Evolutionary conservation across 2,797 vertebrate genomes (phyloP).

Genomic region (Pseudomugil gertrudae): DNA sequence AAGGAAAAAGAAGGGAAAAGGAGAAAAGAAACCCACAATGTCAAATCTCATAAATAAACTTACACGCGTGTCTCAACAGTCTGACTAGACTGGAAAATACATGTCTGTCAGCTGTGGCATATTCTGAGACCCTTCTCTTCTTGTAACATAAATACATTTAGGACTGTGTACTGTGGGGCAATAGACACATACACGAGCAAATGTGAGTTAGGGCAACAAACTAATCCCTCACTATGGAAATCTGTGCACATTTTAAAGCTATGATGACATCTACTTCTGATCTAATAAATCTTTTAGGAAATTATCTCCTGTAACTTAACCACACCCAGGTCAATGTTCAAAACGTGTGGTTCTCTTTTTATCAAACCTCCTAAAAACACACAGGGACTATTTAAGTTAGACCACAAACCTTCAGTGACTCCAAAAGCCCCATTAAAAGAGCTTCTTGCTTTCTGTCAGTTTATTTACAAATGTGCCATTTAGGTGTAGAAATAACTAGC

Average conservation of each 20-base stretch:
- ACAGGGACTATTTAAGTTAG: background rate
- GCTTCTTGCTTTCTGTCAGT: background rate
- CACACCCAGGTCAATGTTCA: background rate
- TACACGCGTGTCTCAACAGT: background rate
- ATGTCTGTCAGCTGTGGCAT: background rate
- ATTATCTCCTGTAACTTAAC: background rate
- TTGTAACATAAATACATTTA: background rate
- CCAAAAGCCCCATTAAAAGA: background rate
- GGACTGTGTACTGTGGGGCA: background rate
- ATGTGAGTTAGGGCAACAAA: background rate
- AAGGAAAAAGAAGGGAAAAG: background rate
- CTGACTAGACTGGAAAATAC: background rate
- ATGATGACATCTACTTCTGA: background rate
- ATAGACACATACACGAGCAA: background rate
- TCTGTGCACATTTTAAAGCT: background rate
- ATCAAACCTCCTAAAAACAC: background rate
- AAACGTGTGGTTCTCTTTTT: background rate
- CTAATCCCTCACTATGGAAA: background rate
- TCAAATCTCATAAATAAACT: conserved; percentile 1
- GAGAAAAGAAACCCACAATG: background rate
- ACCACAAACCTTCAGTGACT: background rate
- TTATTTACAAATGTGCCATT: conserved; percentile 3
- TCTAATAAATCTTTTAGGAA: background rate
- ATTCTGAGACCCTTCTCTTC: background rate
- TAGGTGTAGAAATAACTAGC: background rate